Conservation (phyloP, 2,113 vertebrate species). For the Cepphus grylle region DNA sequence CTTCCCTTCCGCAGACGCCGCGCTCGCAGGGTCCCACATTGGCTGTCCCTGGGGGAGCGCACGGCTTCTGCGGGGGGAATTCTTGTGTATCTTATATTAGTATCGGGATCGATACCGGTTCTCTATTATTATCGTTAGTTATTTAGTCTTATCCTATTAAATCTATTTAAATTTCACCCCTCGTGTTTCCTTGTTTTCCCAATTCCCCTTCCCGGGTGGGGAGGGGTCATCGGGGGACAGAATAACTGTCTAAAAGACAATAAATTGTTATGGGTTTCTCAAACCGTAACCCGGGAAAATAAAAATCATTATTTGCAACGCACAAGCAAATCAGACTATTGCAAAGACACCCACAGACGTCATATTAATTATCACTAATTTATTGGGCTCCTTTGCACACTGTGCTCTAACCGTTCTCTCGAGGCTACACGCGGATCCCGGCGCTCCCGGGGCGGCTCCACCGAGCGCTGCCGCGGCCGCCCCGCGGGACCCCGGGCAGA, state of each 20-base stretch:
- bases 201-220: too few species aligned
- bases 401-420: background rate
- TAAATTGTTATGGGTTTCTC: background rate
- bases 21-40: too few species aligned
- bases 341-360: background rate
- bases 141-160: background rate
- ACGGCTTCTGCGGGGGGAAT: background rate
- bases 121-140: background rate
- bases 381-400: background rate
- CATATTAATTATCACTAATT: rapidly evolving
- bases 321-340: background rate
- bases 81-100: background rate
- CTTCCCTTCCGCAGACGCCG: background rate
- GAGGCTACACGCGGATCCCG: background rate
- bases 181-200: background rate
- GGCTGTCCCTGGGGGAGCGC: background rate
- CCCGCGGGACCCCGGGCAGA: too few species aligned
- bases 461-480: too few species aligned
- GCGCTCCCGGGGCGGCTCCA: background rate
- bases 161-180: background rate
- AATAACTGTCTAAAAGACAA: too few species aligned
- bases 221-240: too few species aligned
- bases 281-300: background rate
- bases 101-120: background rate
- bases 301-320: background rate